These are phyloP conservation scores for Zeuzera pyrina DNA, from an alignment of 2,888 invertebrate genomes.

Conservation along the genomic window DNA sequence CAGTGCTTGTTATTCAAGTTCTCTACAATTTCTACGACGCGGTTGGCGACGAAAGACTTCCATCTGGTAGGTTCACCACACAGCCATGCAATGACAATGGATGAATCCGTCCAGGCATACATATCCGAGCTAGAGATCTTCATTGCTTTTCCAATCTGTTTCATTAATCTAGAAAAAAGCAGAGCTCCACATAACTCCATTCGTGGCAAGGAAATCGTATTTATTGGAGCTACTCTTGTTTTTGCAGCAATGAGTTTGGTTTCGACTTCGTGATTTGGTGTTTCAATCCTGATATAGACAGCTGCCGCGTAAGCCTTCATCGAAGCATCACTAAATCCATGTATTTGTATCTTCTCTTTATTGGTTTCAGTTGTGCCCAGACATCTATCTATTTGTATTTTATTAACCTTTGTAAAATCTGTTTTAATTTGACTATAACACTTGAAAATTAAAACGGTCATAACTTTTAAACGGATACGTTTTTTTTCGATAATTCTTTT, in stretches of 20 bases:
- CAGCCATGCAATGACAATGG: no score
- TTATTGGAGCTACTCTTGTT: slow-evolving; percentile 13
- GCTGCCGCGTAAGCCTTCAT: slow-evolving; percentile 9
- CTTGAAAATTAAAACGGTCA: no score
- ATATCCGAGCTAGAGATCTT: slow-evolving; percentile 9
- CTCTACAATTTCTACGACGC: slow-evolving; percentile 11
- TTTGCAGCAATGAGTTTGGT: slow-evolving; percentile 8
- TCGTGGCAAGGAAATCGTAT: slow-evolving; percentile 10
- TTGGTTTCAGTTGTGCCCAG: no score
- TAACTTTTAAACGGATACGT: no score
- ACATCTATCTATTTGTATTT: not conserved
- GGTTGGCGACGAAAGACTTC: slow-evolving; percentile 19
- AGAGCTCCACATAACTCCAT: no score
- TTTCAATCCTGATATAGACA: slow-evolving; percentile 6
- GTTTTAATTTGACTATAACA: no score
- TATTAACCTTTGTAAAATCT: not conserved
- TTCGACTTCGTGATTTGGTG: no score
- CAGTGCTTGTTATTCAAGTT: no score
- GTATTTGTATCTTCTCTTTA: slow-evolving; percentile 2
- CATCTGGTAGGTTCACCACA: slow-evolving; percentile 18
- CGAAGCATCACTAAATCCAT: slow-evolving; percentile 13
- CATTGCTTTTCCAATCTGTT: slow-evolving; percentile 11
- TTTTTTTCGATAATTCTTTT: no score
- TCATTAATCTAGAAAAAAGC: slow-evolving; percentile 11
- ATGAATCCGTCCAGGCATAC: no score